phyloP scores from a whole-genome alignment of 2,797 vertebrate species.

The Xiphorhynchus erythropygius region DNA sequence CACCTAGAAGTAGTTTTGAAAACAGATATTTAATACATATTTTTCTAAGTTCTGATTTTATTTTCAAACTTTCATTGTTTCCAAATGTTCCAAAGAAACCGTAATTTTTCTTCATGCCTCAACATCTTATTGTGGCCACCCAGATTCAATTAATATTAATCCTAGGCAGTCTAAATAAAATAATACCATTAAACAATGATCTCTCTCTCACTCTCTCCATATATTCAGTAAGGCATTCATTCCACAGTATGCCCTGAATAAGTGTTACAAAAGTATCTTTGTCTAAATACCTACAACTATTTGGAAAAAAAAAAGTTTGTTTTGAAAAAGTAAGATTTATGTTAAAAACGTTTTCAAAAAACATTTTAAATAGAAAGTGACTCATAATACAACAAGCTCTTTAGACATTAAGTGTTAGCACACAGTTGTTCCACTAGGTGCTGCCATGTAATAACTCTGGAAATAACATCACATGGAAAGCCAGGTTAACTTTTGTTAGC shows the following conservation, averaged over 20 bases:
- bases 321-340: not conserved
- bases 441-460: conserved; percentile 15
- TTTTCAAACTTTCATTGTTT: not conserved
- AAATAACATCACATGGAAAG: not conserved
- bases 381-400: not conserved
- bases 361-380: not conserved
- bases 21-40: not conserved
- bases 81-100: not conserved
- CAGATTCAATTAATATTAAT: not conserved
- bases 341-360: not conserved
- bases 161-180: not conserved
- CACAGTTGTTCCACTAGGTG: conserved; percentile 62
- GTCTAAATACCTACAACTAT: not conserved
- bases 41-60: not conserved
- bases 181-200: not conserved
- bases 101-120: not conserved
- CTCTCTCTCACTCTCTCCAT: not conserved
- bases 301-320: not conserved
- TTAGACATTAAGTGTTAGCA: not conserved
- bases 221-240: not conserved
- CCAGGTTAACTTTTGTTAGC: not conserved
- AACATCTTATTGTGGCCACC: not conserved
- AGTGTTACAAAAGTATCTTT: not conserved
- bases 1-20: not conserved
- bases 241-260: not conserved